Evolutionary conservation across 1,140 invertebrate species (phyloP).

Genomic region (Cephus cinctus): DNA sequence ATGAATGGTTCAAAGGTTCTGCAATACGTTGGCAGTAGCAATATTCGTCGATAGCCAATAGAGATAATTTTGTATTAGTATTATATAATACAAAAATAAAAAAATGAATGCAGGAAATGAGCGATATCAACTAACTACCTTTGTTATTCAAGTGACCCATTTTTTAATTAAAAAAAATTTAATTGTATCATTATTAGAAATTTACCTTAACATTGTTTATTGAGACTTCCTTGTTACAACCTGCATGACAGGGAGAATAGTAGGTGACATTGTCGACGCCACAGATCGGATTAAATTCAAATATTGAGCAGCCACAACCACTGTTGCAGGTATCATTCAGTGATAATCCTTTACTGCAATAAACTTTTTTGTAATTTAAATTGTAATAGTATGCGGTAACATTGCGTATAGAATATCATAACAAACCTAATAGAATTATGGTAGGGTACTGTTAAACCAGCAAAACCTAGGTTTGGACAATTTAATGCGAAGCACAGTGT

Average conservation of each 20-base stretch:
- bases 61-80: no score
- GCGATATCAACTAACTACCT: no score
- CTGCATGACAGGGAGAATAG: slow-evolving; percentile 82
- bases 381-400: neutral
- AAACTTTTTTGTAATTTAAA: slow-evolving; percentile 6
- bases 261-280: slow-evolving; percentile 78
- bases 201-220: slow-evolving; percentile 39
- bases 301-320: slow-evolving; percentile 62
- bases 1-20: no score
- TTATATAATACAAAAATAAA: no score
- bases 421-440: slow-evolving; percentile 50
- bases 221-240: slow-evolving; percentile 60
- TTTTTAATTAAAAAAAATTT: no score
- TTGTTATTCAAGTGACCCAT: no score
- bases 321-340: slow-evolving; percentile 62
- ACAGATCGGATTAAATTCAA: slow-evolving; percentile 69
- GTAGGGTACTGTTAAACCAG: slow-evolving; percentile 70
- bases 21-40: no score
- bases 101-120: no score
- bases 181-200: no score
- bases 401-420: neutral
- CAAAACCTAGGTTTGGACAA: slow-evolving; percentile 74
- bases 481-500: slow-evolving; percentile 68
- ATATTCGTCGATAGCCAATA: no score
- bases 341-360: slow-evolving; percentile 3